Evolutionary conservation across 1,140 invertebrate species (phyloP).

Genomic region (Neodiprion lecontei): DNA sequence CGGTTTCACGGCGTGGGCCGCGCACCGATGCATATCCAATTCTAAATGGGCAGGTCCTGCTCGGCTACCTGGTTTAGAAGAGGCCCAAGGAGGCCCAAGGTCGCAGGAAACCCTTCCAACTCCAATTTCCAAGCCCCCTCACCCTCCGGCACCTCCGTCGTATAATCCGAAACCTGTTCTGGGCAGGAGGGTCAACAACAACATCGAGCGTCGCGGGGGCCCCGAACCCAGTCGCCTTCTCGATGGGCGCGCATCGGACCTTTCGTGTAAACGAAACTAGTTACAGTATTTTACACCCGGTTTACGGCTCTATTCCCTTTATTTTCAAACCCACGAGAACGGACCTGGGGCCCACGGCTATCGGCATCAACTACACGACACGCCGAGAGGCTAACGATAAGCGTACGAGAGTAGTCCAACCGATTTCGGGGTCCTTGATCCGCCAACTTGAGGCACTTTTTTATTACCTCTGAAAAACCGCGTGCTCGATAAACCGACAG

Average conservation of each 20-base stretch:
- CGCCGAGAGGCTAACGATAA: too few species aligned
- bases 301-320: not conserved
- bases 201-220: not conserved
- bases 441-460: too few species aligned
- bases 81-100: not conserved
- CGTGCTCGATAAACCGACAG: too few species aligned
- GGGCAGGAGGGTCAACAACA: not conserved
- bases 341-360: too few species aligned
- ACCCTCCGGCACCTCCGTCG: not conserved
- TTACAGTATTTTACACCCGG: not conserved
- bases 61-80: constrained; percentile 4
- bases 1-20: not conserved
- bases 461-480: too few species aligned
- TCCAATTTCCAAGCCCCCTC: not conserved
- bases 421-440: too few species aligned
- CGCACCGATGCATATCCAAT: not conserved
- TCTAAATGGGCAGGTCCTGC: not conserved
- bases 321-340: too few species aligned
- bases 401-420: too few species aligned
- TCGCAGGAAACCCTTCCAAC: constrained; percentile 4
- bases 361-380: too few species aligned
- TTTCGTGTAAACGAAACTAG: not conserved
- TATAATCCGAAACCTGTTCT: constrained; percentile 4
- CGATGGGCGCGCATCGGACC: not conserved
- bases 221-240: not conserved